These are phyloP conservation scores for Notarius lentiginosus DNA, from an alignment of 2,113 vertebrate species.

Conservation along the genomic window DNA sequence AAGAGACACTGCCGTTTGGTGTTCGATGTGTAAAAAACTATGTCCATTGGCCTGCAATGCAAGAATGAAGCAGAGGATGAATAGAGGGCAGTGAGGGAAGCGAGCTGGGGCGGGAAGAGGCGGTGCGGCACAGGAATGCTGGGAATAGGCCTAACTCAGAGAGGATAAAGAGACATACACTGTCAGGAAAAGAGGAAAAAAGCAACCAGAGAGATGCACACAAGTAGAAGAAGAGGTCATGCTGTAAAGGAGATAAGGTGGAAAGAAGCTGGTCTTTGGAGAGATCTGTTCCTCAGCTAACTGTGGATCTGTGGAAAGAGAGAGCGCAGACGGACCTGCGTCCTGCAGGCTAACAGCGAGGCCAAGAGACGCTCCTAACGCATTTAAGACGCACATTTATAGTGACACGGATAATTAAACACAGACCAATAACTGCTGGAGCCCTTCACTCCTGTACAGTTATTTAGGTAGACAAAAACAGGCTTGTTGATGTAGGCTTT, in stretches of 20 bases:
- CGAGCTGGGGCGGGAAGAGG: conserved; percentile 54
- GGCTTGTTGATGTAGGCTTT: conserved; percentile 25
- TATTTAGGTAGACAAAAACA: conserved; percentile 41
- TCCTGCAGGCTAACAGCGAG: conserved; percentile 36
- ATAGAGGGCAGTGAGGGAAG: conserved; percentile 40
- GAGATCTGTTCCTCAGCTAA: conserved; percentile 66
- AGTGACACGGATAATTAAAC: conserved; percentile 51
- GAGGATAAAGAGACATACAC: conserved; percentile 65
- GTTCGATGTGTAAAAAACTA: conserved; percentile 99
- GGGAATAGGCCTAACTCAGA: conserved; percentile 74
- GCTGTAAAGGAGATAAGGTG: conserved; percentile 73
- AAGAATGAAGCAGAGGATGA: conserved; percentile 72
- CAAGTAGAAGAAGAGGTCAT: conserved; percentile 63
- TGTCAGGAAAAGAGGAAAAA: conserved; percentile 68
- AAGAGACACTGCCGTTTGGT: conserved; percentile 95
- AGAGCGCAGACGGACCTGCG: conserved; percentile 49
- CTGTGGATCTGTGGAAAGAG: conserved; percentile 72
- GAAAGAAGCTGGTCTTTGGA: conserved; percentile 74
- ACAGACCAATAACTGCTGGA: conserved; percentile 50
- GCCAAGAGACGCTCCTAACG: conserved; percentile 35
- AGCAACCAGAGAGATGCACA: conserved; percentile 42
- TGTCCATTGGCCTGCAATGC: conserved; percentile 96
- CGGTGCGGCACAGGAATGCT: conserved; percentile 66
- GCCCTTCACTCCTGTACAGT: conserved; percentile 29
- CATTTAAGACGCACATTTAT: conserved; percentile 46